These are phyloP conservation scores for Drosophila ercepeae DNA, from an alignment of 1,140 invertebrate genomes.

Conservation along the genomic window DNA sequence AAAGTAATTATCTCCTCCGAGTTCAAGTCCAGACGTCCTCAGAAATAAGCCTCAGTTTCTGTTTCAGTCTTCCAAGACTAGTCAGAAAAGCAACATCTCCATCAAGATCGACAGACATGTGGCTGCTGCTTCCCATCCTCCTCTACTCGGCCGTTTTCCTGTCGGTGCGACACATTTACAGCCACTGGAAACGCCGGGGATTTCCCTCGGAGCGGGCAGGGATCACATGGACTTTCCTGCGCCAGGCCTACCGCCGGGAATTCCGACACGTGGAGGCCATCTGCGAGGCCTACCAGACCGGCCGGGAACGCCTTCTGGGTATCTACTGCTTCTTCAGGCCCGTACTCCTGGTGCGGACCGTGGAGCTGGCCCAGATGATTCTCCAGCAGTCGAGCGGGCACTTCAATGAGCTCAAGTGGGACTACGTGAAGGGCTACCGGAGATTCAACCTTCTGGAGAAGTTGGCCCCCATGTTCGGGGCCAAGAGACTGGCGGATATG, in stretches of 20 bases:
- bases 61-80: conserved; percentile 44
- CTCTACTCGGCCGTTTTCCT: conserved; percentile 68
- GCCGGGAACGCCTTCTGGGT: conserved; percentile 57
- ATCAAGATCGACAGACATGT: no score
- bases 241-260: conserved; percentile 65
- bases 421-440: conserved; percentile 63
- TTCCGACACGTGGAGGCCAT: conserved; percentile 73
- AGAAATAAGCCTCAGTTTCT: conserved; percentile 22
- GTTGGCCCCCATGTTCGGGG: conserved; percentile 59
- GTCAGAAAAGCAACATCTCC: conserved; percentile 36
- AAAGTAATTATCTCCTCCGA: conserved; percentile 52
- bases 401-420: conserved; percentile 70
- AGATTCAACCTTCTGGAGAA: conserved; percentile 74
- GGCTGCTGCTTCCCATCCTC: conserved; percentile 75
- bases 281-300: conserved; percentile 60
- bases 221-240: conserved; percentile 57
- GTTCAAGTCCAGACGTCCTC: conserved; percentile 21
- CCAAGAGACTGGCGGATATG: conserved; percentile 48
- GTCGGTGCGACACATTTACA: conserved; percentile 71
- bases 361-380: conserved; percentile 58
- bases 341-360: conserved; percentile 64
- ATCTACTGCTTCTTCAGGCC: conserved; percentile 78
- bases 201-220: conserved; percentile 63
- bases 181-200: conserved; percentile 72
- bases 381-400: conserved; percentile 61